A percentile compares a stretch with the other conserved stretches of the same genome.
These are phyloP conservation scores for Odontamblyopus rebecca DNA, from an alignment of 2,797 vertebrate genomes.

Conservation along the genomic window DNA sequence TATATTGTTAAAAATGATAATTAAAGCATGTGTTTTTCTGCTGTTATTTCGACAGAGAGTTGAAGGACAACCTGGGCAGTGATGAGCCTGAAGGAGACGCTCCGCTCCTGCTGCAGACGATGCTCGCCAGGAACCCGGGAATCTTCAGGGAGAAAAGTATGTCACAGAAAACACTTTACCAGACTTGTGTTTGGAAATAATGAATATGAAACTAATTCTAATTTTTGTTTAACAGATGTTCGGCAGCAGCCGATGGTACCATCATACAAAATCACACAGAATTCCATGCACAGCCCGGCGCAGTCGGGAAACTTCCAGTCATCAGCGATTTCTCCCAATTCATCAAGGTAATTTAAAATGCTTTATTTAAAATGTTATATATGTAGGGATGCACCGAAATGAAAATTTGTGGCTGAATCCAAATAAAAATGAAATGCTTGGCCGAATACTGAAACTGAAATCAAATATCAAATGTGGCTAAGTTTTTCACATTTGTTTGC, in stretches of 20 bases:
- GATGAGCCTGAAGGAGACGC: conserved; percentile 98
- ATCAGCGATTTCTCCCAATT: conserved; percentile 95
- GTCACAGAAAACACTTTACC: not conserved
- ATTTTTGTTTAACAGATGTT: conserved; percentile 78
- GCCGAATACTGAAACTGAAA: too few species aligned
- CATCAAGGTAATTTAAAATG: conserved; percentile 84
- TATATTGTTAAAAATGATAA: not conserved
- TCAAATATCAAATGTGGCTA: too few species aligned
- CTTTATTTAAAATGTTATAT: not conserved
- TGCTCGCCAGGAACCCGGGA: conserved; percentile 96
- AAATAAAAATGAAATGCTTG: too few species aligned
- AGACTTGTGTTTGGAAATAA: not conserved
- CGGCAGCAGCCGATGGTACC: conserved; percentile 89
- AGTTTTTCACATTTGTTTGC: too few species aligned
- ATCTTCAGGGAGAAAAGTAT: conserved; percentile 99
- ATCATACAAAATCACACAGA: conserved; percentile 92
- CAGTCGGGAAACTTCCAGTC: conserved; percentile 93
- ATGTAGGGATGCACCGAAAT: too few species aligned
- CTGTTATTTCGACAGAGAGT: conserved; percentile 80
- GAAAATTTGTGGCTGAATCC: too few species aligned
- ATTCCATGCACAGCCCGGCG: conserved; percentile 97
- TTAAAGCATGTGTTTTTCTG: not conserved
- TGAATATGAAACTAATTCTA: not conserved
- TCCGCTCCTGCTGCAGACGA: conserved; percentile 93
- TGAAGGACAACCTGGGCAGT: conserved; percentile 97